These are phyloP conservation scores for Caenorhabditis angaria DNA, from an alignment of 2,888 invertebrate species.

Conservation along the genomic window DNA sequence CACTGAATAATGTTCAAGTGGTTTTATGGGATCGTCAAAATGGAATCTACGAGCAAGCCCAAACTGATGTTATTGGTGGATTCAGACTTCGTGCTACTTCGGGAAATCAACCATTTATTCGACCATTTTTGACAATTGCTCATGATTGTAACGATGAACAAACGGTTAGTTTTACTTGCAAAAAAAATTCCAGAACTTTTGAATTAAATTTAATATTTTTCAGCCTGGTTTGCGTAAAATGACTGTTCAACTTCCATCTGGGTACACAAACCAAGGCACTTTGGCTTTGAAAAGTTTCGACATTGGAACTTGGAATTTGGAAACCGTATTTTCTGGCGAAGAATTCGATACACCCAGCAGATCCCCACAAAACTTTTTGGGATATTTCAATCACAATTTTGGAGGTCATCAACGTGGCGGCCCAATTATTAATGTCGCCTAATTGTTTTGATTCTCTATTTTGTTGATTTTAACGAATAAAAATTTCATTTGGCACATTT, in stretches of 20 bases:
- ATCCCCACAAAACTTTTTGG: neutral
- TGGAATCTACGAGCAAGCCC: conserved; percentile 31
- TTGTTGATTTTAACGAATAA: too few relatives aligned
- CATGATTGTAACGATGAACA: conserved; percentile 39
- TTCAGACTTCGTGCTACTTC: conserved; percentile 34
- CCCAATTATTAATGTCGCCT: too few relatives aligned
- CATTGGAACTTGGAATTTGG: conserved; percentile 45
- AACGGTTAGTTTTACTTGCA: conserved; percentile 5
- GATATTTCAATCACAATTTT: neutral
- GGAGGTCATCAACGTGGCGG: neutral
- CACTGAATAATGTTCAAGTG: conserved; percentile 34
- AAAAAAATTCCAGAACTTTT: conserved; percentile 1
- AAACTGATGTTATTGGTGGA: conserved; percentile 33
- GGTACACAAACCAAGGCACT: conserved; percentile 38
- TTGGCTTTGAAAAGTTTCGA: conserved; percentile 35
- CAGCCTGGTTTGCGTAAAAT: conserved; percentile 41
- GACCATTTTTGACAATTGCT: conserved; percentile 39
- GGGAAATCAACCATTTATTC: conserved; percentile 24
- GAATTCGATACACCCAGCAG: conserved; percentile 16
- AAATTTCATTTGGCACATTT: neutral
- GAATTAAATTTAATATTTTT: neutral
- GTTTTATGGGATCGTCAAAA: conserved; percentile 38
- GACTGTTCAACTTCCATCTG: conserved; percentile 42
- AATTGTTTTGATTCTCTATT: too few relatives aligned
- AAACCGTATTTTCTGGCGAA: conserved; percentile 41